Conservation (phyloP, 2,113 vertebrate genomes). For the Bolborhynchus lineola region DNA sequence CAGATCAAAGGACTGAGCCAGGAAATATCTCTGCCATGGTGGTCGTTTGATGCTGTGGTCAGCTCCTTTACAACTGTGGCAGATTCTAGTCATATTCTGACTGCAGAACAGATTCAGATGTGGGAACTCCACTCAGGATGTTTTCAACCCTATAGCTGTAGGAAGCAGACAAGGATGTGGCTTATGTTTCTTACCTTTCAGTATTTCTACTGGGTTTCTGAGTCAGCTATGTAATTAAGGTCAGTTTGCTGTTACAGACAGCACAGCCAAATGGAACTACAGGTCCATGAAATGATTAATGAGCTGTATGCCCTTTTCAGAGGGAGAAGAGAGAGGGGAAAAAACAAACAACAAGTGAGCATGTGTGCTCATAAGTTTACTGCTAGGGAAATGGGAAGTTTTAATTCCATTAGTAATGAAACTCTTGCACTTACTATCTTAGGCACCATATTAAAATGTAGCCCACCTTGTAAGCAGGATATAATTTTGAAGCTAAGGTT, state of each 20-base stretch:
- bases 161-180: not conserved
- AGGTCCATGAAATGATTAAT: not conserved
- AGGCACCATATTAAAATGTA: not conserved
- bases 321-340: not conserved
- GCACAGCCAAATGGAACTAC: not conserved
- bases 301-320: not conserved
- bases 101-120: not conserved
- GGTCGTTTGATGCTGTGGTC: not conserved
- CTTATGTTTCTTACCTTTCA: not conserved
- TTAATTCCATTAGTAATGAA: not conserved
- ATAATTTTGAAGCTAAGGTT: not conserved
- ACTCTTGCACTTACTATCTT: not conserved
- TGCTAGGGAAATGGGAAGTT: not conserved
- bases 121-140: not conserved
- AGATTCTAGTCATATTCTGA: not conserved
- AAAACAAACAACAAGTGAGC: not conserved
- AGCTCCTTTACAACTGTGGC: accelerated
- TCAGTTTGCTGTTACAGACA: not conserved
- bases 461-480: not conserved
- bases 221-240: not conserved
- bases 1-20: not conserved
- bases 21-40: not conserved
- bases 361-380: not conserved
- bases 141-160: not conserved
- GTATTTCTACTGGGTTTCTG: not conserved